Percentiles rank a stretch among this genome's conserved stretches.
These are phyloP conservation scores for Charina bottae DNA, from an alignment of 2,113 vertebrate species.

Conservation along the genomic window DNA sequence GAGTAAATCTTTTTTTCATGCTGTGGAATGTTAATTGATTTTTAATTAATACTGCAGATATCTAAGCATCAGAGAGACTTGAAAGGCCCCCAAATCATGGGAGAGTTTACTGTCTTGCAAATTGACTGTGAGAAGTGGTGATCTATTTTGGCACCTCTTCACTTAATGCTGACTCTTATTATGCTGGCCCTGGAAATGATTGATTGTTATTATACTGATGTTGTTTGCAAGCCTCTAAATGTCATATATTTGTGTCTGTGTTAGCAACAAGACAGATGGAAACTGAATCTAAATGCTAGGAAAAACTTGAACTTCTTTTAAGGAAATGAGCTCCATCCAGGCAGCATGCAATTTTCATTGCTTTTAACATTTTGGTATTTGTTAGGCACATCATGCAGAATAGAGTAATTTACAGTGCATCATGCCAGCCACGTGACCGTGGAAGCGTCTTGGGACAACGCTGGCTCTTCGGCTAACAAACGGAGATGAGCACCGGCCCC, in stretches of 20 bases:
- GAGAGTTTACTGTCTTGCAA: neutral
- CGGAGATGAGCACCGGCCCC: too few relatives aligned
- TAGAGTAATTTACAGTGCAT: neutral
- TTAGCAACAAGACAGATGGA: neutral
- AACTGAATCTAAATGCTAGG: neutral
- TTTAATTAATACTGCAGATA: neutral
- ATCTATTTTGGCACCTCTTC: slow-evolving; percentile 21
- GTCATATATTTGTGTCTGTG: neutral
- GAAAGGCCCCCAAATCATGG: neutral
- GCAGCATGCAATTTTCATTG: accelerated
- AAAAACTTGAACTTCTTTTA: accelerated
- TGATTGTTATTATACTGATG: accelerated
- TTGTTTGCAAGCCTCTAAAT: neutral
- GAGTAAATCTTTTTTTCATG: slow-evolving; percentile 3
- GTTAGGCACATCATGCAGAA: neutral
- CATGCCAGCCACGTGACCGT: too few relatives aligned
- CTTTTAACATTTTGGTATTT: neutral
- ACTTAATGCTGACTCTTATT: neutral
- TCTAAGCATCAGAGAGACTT: neutral
- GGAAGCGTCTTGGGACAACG: too few relatives aligned
- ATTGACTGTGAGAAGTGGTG: neutral
- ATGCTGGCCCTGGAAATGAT: accelerated
- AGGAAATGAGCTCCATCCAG: neutral
- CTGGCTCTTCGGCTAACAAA: too few relatives aligned
- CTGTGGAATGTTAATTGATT: slow-evolving; percentile 36